Percentiles rank a stretch among this genome's conserved stretches.
Conservation (phyloP, 2,113 vertebrate species). For the Chaetops frenatus region DNA sequence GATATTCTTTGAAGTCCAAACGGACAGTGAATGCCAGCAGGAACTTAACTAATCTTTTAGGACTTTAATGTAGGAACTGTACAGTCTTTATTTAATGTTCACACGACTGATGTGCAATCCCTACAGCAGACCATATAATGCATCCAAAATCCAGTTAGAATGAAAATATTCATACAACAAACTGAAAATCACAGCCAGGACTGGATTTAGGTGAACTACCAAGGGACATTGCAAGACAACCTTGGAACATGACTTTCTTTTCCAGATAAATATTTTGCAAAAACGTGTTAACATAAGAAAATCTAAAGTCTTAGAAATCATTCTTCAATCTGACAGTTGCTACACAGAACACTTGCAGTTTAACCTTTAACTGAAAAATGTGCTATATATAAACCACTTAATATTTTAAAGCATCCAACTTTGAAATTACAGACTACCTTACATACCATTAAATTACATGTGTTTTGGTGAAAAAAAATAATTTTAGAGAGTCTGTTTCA, state of each 20-base stretch:
- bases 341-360: neutral
- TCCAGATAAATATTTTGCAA: neutral
- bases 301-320: neutral
- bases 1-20: neutral
- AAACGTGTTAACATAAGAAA: neutral
- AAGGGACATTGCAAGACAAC: neutral
- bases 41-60: neutral
- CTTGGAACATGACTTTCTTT: neutral
- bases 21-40: neutral
- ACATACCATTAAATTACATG: neutral
- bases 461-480: neutral
- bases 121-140: neutral
- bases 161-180: neutral
- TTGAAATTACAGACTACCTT: neutral
- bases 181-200: neutral
- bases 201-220: neutral
- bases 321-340: neutral
- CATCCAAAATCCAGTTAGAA: neutral
- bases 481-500: neutral
- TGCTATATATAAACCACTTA: neutral
- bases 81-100: neutral
- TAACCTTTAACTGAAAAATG: neutral
- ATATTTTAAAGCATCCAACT: neutral
- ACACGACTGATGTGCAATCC: neutral
- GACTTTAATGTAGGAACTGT: neutral